A percentile compares a stretch with the other conserved stretches of the same genome.
Conservation (phyloP, 2,888 invertebrate genomes). For the Ethmia dodecea region DNA sequence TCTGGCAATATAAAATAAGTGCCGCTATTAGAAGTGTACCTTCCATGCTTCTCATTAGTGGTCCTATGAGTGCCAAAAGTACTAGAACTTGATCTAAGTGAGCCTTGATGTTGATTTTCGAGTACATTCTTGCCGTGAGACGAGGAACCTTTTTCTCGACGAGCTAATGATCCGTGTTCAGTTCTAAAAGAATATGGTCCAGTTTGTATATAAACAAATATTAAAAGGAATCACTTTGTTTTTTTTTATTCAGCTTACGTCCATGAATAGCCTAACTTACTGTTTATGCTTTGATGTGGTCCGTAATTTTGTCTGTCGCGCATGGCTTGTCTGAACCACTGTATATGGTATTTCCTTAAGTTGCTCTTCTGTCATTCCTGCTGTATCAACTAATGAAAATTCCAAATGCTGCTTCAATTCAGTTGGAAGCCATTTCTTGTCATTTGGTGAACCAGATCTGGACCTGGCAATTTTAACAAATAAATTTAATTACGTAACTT, state of each 20-base stretch:
- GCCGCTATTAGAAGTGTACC: conserved; percentile 38
- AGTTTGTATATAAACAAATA: too few relatives aligned
- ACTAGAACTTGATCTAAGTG: conserved; percentile 78
- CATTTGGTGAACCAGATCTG: conserved; percentile 84
- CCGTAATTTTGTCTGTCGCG: conserved; percentile 77
- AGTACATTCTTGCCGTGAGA: conserved; percentile 51
- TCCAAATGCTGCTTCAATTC: conserved; percentile 92
- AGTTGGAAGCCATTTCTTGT: conserved; percentile 84
- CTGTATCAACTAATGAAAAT: conserved; percentile 91
- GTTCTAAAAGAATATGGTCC: too few relatives aligned
- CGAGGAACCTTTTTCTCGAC: conserved; percentile 57
- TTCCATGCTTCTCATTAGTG: conserved; percentile 68
- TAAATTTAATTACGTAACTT: neutral
- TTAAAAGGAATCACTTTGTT: too few relatives aligned
- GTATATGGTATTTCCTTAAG: conserved; percentile 93
- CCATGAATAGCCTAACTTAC: conserved; percentile 36
- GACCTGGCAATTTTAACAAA: conserved; percentile 41
- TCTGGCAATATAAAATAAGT: too few relatives aligned
- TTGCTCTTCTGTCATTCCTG: conserved; percentile 92
- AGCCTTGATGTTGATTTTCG: conserved; percentile 67
- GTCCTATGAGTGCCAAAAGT: conserved; percentile 76
- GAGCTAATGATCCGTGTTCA: conserved; percentile 63
- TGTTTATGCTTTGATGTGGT: conserved; percentile 64
- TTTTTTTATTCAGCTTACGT: too few relatives aligned
- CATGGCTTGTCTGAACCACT: conserved; percentile 86